A percentile compares a stretch with the other conserved stretches of the same genome.
These are phyloP conservation scores for Rhabdophis nuchalis DNA, from an alignment of 2,797 vertebrate species.

Conservation along the genomic window DNA sequence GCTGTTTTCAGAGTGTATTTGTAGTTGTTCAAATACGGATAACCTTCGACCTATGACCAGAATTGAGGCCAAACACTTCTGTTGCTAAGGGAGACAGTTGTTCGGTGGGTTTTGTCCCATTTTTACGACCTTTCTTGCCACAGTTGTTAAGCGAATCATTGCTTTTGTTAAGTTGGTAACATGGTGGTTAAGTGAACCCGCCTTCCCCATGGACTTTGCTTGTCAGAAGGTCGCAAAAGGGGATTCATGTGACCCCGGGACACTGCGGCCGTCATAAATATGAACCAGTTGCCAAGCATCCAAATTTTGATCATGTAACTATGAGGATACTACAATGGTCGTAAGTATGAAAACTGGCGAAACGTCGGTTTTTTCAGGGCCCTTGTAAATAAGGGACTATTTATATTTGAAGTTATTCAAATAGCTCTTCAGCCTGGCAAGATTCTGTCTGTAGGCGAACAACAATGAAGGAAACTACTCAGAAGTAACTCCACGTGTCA, in stretches of 20 bases:
- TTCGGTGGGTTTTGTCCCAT: too few species aligned
- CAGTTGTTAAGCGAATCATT: not conserved
- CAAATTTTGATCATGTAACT: not conserved
- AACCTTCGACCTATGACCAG: not conserved
- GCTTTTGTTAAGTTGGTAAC: not conserved
- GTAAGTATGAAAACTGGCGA: not conserved
- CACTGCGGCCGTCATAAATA: not conserved
- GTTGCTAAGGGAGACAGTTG: not conserved
- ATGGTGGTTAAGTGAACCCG: not conserved
- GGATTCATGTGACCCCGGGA: too few species aligned
- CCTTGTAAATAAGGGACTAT: not conserved
- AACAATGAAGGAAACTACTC: not conserved
- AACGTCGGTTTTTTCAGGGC: not conserved
- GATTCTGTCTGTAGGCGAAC: not conserved
- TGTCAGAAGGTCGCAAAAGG: too few species aligned
- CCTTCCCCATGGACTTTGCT: not conserved
- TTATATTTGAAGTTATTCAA: not conserved
- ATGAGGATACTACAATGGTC: not conserved
- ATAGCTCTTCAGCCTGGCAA: not conserved
- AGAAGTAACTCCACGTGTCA: not conserved
- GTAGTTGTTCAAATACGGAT: not conserved
- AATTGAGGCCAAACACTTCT: not conserved
- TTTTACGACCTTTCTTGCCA: not conserved
- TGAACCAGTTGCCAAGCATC: not conserved
- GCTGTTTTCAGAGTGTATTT: not conserved